Percentiles rank a stretch among this genome's conserved stretches.
Evolutionary conservation across 2,797 vertebrate species (phyloP).

Genomic region (Coregonus suidteri): DNA sequence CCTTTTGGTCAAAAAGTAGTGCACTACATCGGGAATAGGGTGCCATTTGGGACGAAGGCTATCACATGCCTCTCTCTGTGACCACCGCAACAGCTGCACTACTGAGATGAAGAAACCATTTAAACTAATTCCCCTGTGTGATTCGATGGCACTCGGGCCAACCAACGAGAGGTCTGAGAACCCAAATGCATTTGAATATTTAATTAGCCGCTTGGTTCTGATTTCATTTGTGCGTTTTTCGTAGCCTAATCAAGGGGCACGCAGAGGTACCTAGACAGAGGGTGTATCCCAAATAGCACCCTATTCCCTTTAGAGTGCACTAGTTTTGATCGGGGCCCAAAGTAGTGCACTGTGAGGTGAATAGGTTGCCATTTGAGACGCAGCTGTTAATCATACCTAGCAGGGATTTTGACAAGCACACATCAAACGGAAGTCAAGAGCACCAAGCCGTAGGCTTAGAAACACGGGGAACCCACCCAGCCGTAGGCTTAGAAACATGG

Average conservation of each 20-base stretch:
- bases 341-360: neutral
- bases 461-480: neutral
- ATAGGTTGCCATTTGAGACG: neutral
- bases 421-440: neutral
- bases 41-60: neutral
- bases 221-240: neutral
- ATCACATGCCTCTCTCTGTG: neutral
- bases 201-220: neutral
- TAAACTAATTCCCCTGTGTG: neutral
- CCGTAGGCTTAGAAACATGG: too few relatives aligned
- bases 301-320: neutral
- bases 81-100: neutral
- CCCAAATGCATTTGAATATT: neutral
- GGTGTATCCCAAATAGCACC: neutral
- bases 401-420: neutral
- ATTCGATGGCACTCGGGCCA: neutral
- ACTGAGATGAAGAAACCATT: neutral
- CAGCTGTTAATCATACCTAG: neutral
- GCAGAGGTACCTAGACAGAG: neutral
- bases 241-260: neutral
- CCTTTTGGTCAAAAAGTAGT: neutral
- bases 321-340: neutral
- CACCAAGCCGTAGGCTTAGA: neutral
- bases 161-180: neutral
- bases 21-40: neutral